Conservation (phyloP, 2,797 vertebrate genomes). For the Anas bernieri region DNA sequence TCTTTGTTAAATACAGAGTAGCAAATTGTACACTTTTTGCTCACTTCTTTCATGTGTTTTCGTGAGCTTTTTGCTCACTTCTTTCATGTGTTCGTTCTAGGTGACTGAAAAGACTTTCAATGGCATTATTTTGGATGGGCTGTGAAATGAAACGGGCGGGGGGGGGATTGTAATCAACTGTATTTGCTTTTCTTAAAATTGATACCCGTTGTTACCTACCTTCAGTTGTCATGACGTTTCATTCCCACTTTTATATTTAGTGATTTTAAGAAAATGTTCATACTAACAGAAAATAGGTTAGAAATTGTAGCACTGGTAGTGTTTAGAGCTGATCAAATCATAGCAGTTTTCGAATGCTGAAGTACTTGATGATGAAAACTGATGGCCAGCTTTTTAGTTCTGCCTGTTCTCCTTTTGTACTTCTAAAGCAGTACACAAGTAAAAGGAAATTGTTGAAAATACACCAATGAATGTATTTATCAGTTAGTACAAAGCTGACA, state of each 20-base stretch:
- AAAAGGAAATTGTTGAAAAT: background rate
- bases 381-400: background rate
- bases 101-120: background rate
- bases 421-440: accelerated
- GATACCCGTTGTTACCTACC: background rate
- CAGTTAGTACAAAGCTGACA: background rate
- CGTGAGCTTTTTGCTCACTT: background rate
- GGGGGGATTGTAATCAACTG: background rate
- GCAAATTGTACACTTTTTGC: accelerated
- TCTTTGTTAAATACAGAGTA: too few relatives aligned
- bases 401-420: background rate
- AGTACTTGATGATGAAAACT: background rate
- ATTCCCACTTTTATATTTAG: accelerated
- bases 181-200: background rate
- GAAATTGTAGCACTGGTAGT: background rate
- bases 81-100: background rate
- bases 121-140: background rate
- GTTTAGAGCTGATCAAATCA: background rate
- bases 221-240: background rate
- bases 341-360: background rate
- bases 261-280: background rate
- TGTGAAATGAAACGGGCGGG: background rate
- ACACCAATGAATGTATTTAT: background rate
- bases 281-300: accelerated
- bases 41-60: background rate